phyloP scores from a whole-genome alignment of 92 coral and sea anemone genomes.

The Zoanthus gigantus region DNA sequence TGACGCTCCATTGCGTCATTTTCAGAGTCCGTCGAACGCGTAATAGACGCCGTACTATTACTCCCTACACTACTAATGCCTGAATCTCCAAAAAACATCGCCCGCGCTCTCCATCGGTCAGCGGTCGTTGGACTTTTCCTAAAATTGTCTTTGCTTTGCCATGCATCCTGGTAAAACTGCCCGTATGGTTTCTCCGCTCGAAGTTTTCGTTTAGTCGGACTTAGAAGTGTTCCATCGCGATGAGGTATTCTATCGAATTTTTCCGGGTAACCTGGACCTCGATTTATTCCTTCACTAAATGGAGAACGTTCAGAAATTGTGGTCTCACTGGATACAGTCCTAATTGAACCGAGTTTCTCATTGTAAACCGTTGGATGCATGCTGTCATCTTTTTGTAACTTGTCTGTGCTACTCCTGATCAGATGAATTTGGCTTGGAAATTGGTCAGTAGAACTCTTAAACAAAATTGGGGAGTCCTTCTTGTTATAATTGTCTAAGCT shows the following conservation, averaged over 20 bases:
- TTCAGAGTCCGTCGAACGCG: conserved; percentile 81
- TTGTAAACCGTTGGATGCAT: background rate
- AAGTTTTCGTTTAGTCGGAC: conserved; percentile 32
- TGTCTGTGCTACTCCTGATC: background rate
- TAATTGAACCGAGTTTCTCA: background rate
- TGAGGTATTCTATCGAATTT: background rate
- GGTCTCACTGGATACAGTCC: background rate
- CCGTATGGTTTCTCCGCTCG: conserved; percentile 1
- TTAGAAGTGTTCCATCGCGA: conserved; percentile 18
- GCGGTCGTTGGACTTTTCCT: conserved; percentile 50
- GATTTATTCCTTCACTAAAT: background rate
- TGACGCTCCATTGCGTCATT: conserved; percentile 72
- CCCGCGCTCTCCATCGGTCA: conserved; percentile 78
- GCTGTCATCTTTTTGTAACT: background rate
- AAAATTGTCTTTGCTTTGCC: conserved; percentile 19
- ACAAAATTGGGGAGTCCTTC: background rate
- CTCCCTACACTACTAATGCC: conserved; percentile 91
- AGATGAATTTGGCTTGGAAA: conserved; percentile 14
- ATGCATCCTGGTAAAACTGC: background rate
- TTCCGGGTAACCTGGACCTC: background rate
- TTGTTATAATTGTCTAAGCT: background rate
- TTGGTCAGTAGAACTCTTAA: background rate
- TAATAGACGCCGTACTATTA: conserved; percentile 72
- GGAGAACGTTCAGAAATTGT: background rate
- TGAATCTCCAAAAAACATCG: conserved; percentile 87